Evolutionary conservation across 2,113 vertebrate genomes (phyloP).

Genomic region (Pachypanchax playfairii): DNA sequence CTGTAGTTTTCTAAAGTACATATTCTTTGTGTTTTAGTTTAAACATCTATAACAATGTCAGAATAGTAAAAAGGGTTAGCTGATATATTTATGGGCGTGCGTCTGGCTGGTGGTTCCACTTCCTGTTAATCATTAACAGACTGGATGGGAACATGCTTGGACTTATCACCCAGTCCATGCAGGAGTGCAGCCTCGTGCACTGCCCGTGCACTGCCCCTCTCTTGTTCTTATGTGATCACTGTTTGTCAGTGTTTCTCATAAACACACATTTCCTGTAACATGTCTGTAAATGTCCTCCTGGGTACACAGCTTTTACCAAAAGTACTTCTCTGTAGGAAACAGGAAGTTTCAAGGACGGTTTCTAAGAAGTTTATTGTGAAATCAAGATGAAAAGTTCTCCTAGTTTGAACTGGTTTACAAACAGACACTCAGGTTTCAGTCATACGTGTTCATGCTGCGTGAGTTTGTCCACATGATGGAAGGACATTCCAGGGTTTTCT

Average conservation of each 20-base stretch:
- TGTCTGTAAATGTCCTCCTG: constrained; percentile 16
- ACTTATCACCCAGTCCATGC: constrained; percentile 31
- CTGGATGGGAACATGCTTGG: constrained; percentile 52
- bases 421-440: not conserved
- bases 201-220: constrained; percentile 11
- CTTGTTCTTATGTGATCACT: constrained; percentile 37
- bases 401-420: not conserved
- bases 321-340: constrained; percentile 32
- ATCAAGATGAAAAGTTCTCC: constrained; percentile 1
- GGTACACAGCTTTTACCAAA: constrained; percentile 8
- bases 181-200: too few species aligned
- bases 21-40: not conserved
- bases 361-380: constrained; percentile 32
- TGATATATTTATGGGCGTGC: not conserved
- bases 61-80: not conserved
- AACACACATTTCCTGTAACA: constrained; percentile 47
- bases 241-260: constrained; percentile 29
- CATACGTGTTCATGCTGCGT: not conserved
- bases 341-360: constrained; percentile 36
- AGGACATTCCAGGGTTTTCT: not conserved
- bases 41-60: constrained; percentile 9
- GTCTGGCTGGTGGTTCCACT: constrained; percentile 30
- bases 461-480: not conserved
- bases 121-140: constrained; percentile 68
- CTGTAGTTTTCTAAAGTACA: not conserved